Evolutionary conservation across 2,113 vertebrate species (phyloP), one percentile per base, ranked within the genome.

Genomic region (Tragelaphus buxtoni): DNA sequence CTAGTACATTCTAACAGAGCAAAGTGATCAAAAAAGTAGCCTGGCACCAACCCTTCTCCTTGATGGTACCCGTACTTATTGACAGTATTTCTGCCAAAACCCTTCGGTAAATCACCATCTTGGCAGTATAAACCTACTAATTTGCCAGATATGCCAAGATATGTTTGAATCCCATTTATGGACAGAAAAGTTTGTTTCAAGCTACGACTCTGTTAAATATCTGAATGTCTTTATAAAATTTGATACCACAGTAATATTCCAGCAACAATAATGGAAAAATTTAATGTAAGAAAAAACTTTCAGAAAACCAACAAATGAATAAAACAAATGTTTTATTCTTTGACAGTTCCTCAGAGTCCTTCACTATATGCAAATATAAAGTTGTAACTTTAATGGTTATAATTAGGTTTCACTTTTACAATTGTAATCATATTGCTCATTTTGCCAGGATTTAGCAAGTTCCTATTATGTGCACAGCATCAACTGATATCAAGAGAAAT

Each of bases 221-320:
- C 42, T 97, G 45, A 91, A 93, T 90, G 32, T 9, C 65, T 90
- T 82, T 30, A 22, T 20, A 85, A 96, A 90, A 58, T 18, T 42
- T 42, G n/a, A 82, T 69, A 24, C 18, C 22, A 35, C 93, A 56
- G 72, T 96, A 92, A 94, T 45, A 86, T 42, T 97, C 28, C 35
- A 93, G 56, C 26, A 90, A 84, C 8, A 91, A 81, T 20, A 85
- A 77, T 61, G 24, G 10, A 42, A 76, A 83, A 9, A 7, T 95
- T 81, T 84, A 92, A 84, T 79, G 2, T 72, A 82, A 94, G 35
- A 39, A 84, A 84, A 93, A 94, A 35, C 30, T 35, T 90, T 87
- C 32, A 91, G 60, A 81, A 94, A 97, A 79, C 6, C 13, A 95
- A 96, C 14, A 82, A 55, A 90, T 95, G 42, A 90, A 58, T 86